Evolutionary conservation across 2,888 invertebrate genomes (phyloP), one percentile per base, ranked within the genome.

Genomic region (Drosophila mulleri): DNA sequence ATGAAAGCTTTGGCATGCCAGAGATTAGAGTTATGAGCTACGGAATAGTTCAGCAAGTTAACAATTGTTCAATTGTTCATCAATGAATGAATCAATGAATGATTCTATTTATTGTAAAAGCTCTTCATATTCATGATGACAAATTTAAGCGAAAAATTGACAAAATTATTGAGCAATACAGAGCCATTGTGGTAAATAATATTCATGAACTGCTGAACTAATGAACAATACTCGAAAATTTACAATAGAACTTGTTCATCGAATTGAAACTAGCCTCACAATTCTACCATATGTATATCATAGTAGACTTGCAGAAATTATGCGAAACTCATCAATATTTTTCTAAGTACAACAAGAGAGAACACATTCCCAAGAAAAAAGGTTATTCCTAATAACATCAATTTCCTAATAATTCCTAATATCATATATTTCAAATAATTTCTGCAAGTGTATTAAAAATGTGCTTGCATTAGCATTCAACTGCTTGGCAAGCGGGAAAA

Each of bases 381-480:
- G 23, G 23, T 3, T 6, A 42, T 50, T 32, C 26, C 6, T 1
- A 26, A 6, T 26, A 26, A 6, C 26, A 26, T 26, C 6, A 26
- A 26, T 23, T 23, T 23, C 20, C 20, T 23, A 23, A 26, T 26
- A 26, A 26, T 16, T 23, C 20, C 20, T 23, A 23, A 26, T 26
- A 26, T 6, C 9, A 37, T 11, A 12, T 7, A 39, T 18, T 8
- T 20, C 2, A 32, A 6, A 23, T 20, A 11, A 35, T 57, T 32
- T 62, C 41, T 68, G 53, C 47, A 62, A 50, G 32, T 23, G 66
- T 56, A 58, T 41, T 9, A 32, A 9, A 44, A 47, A 29, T 41
- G 12, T 29, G 71, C 37, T 29, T 68, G 62, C 63, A 20, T 41
- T 47, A 75, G 65, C 80, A 63, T 23, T 14, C 39, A 72, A 64